Evolutionary conservation across 2,113 vertebrate species (phyloP), one percentile per base, ranked within the genome.

Genomic region (Strigops habroptila): DNA sequence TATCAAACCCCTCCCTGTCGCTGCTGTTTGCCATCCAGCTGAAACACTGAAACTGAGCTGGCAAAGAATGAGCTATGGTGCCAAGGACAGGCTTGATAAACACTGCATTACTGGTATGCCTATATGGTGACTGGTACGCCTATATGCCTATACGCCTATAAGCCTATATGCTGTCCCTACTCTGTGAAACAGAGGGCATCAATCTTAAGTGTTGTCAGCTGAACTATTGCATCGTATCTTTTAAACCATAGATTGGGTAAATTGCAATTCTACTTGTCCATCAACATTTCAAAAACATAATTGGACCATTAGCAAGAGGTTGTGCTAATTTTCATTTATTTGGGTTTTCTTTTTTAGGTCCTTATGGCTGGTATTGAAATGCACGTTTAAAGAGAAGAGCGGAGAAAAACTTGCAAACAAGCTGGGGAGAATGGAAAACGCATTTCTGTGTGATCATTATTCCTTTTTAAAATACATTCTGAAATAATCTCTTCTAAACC

Each of bases 211-310:
- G 35, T 27, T 91, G 83, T 63, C 84, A 89, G 81, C 25, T 87
- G 52, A 87, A 68, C 39, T 69, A 63, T 77, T 85, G 65, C 74
- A 92, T 95, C 87, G 73, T 44, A 68, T 46, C 13, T 19, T 84
- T 35, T 82, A 95, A 93, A 93, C 88, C 82, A 90, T 1, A 74
- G 62, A 68, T n/a, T 17, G 16, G 19, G 19, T 78, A 87, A 93
- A 96, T 55, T 85, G 59, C 28, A 82, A 86, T 96, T 83, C 53
- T 83, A 24, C 33, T 81, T 82, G 69, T 68, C 80, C 53, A 90
- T 93, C 75, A 87, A 52, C 33, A 59, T 43, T 91, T 94, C 67
- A 84, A 84, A 95, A 79, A 28, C 25, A 75, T 82, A 91, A 91
- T 55, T 21, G 82, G 41, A 51, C 22, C 19, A 37, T 71, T 93